A percentile compares a stretch with the other conserved stretches of the same genome.
These are phyloP conservation scores for Trichogramma evanescens DNA, from an alignment of 2,888 invertebrate species.

Conservation along the genomic window DNA sequence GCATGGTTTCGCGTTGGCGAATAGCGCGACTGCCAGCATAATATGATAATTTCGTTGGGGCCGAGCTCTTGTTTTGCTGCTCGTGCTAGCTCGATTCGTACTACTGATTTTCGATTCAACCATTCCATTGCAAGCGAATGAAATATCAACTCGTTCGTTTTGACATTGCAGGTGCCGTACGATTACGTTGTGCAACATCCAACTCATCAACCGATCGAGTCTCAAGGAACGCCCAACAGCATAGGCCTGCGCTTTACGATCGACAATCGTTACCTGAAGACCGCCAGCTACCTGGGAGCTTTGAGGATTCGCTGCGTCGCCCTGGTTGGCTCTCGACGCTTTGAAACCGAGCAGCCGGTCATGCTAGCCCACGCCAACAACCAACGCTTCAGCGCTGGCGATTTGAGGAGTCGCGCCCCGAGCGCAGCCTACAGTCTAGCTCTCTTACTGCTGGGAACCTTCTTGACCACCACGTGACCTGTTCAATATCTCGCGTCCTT, in stretches of 20 bases:
- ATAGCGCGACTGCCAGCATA: no score
- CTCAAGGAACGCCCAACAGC: slow-evolving; percentile 26
- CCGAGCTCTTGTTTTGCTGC: no score
- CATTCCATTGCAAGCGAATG: no score
- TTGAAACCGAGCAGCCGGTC: slow-evolving; percentile 26
- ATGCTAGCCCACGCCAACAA: slow-evolving; percentile 34
- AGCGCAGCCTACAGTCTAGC: background rate
- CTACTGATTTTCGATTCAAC: no score
- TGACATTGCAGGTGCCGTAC: slow-evolving; percentile 28
- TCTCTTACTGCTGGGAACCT: slow-evolving; percentile 6
- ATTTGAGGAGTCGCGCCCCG: slow-evolving; percentile 23
- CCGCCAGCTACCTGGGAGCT: slow-evolving; percentile 23
- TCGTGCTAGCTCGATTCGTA: no score
- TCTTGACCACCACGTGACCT: slow-evolving; percentile 25
- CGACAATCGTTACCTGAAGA: slow-evolving; percentile 29
- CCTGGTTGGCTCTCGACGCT: slow-evolving; percentile 30
- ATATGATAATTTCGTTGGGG: no score
- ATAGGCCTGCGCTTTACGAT: slow-evolving; percentile 36
- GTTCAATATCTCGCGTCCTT: background rate
- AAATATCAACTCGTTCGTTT: background rate
- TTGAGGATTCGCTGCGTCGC: slow-evolving; percentile 33
- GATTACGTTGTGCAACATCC: slow-evolving; percentile 30
- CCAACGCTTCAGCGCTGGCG: slow-evolving; percentile 34
- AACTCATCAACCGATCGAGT: slow-evolving; percentile 16
- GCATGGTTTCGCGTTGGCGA: no score